Base-by-base conservation (phyloP, 2,888 invertebrate species). In the Drosophila lacicola region DNA sequence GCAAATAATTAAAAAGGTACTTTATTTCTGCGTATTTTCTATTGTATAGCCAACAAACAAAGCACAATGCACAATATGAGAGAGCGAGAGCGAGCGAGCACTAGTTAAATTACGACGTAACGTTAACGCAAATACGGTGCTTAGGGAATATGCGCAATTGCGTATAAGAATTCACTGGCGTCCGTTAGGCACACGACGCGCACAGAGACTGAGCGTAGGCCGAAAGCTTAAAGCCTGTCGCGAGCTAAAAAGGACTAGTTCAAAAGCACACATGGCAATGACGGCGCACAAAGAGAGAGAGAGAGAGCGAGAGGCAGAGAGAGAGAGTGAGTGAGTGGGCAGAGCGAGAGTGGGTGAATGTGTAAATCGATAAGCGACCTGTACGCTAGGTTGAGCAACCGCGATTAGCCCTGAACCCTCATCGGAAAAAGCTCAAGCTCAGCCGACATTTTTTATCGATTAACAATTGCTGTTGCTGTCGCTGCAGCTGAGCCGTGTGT, bases 361-460 rank as follows among this genome's bases (percentile, higher is more conserved):
- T 36, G 51, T 5, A 64, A 79, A 75, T 87, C 75, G 70, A 79
- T 87, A 64, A 53, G 63, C 37, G 64, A 64, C 45, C 47, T 66
- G 58, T 63, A 67, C 37, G 4, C 34, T 54, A 46, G 47, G 85
- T 85, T 85, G 82, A 84, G 85, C 82, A 77, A 82, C 83, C 83
- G 77, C 71, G 70, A 72, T 88, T 85, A 83, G 83, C 83, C 83
- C 76, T 83, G 83, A 83, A 83, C 83, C 71, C 74, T 33, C 42
- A 51, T 19, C 53, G 17, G 14, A 41, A 71, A 76, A 82, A 78
- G 76, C 64, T 41, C 56, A 63, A 70, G 70, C 74, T 62, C 58
- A 56, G 58, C 49, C 61, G 33, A 47, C 49, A 51, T 55, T 57
- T 58, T 49, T 49, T 68, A 82, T 82, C 72, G 87, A 82, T 83